A percentile compares a stretch with the other conserved stretches of the same genome.
phyloP scores from a whole-genome alignment of 2,888 invertebrate genomes.

The Muschampia plurimacula region DNA sequence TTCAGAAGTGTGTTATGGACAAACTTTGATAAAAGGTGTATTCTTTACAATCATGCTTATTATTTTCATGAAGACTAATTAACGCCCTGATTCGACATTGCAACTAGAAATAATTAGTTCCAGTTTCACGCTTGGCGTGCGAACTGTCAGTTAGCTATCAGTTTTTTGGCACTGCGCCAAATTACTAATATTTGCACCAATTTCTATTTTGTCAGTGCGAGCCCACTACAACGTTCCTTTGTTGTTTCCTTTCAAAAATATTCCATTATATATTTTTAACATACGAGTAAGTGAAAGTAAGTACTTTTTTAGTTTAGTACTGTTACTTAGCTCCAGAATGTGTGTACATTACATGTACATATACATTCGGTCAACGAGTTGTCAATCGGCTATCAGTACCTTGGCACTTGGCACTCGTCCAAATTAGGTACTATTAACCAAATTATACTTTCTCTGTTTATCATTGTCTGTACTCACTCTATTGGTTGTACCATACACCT shows the following conservation, averaged over 20 bases:
- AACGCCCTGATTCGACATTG: background rate
- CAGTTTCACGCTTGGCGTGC: conserved; percentile 26
- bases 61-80: background rate
- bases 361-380: background rate
- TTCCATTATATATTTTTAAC: background rate
- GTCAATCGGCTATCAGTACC: background rate
- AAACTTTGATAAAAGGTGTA: no score
- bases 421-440: background rate
- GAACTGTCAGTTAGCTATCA: conserved; percentile 29
- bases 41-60: background rate
- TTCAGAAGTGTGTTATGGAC: no score
- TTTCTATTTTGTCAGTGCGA: conserved; percentile 5
- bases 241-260: conserved; percentile 25
- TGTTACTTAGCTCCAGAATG: background rate
- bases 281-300: background rate
- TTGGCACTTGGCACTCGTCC: no score
- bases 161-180: conserved; percentile 21
- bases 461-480: no score
- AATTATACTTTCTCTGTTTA: no score
- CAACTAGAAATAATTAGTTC: conserved; percentile 23
- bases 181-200: conserved; percentile 20
- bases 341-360: no score
- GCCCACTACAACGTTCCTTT: background rate
- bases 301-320: no score
- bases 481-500: no score